phyloP scores from a whole-genome alignment of 2,888 invertebrate genomes.

The Erannis defoliaria region DNA sequence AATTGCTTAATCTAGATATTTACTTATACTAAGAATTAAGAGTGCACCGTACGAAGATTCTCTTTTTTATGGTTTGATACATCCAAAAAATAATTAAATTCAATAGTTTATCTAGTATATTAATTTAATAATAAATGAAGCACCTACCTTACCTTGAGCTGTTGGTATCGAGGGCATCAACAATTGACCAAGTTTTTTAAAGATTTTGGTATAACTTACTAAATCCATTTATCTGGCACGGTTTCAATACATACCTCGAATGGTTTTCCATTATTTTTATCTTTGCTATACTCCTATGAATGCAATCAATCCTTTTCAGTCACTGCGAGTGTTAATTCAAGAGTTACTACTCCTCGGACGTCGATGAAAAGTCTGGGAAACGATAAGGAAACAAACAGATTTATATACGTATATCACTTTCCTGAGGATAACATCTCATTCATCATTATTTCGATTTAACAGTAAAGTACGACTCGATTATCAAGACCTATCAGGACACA shows the following conservation, averaged over 20 bases:
- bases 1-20: too few species aligned
- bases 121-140: background rate
- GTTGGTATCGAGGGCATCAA: slow-evolving; percentile 1
- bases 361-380: slow-evolving; percentile 33
- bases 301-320: slow-evolving; percentile 8
- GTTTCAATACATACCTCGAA: slow-evolving; percentile 26
- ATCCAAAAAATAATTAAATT: background rate
- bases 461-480: slow-evolving; percentile 36
- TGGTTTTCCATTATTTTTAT: slow-evolving; percentile 36
- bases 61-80: too few species aligned
- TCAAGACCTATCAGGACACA: slow-evolving; percentile 35
- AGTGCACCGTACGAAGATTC: too few species aligned
- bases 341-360: slow-evolving; percentile 16
- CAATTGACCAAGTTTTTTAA: background rate
- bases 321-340: background rate
- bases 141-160: background rate
- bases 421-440: slow-evolving; percentile 36
- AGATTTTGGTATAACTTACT: background rate
- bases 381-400: slow-evolving; percentile 32
- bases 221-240: background rate
- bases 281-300: slow-evolving; percentile 6
- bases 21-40: too few species aligned
- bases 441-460: slow-evolving; percentile 38
- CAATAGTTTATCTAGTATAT: background rate
- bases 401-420: slow-evolving; percentile 35